Conservation (phyloP, 2,113 vertebrate species). For the Numenius arquata region DNA sequence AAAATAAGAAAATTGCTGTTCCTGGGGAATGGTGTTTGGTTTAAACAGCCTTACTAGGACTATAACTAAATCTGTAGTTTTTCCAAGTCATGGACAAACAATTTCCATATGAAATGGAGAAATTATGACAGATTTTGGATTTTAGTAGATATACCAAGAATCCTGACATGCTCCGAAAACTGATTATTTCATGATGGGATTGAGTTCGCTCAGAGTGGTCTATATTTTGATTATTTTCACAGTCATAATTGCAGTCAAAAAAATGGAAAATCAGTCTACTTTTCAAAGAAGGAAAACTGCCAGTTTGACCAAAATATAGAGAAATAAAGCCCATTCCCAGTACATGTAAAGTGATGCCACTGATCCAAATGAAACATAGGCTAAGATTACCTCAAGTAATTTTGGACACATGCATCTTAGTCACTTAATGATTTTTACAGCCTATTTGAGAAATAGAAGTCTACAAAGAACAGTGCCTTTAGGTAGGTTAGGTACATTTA, state of each 20-base stretch:
- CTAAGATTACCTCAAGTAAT: background rate
- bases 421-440: background rate
- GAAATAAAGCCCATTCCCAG: background rate
- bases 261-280: background rate
- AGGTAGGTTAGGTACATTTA: background rate
- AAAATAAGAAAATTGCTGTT: background rate
- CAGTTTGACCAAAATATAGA: background rate
- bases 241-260: background rate
- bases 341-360: background rate
- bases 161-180: background rate
- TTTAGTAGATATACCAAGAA: background rate
- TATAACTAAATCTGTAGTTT: background rate
- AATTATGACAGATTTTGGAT: background rate
- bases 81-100: background rate
- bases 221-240: background rate
- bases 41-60: background rate
- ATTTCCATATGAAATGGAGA: background rate
- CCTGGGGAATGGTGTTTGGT: background rate
- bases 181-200: background rate
- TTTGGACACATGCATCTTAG: background rate
- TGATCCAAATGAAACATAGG: background rate
- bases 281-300: background rate
- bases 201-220: background rate
- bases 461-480: background rate
- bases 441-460: background rate